Base-by-base conservation (phyloP, 2,113 vertebrate species). In the Albula goreensis region DNA sequence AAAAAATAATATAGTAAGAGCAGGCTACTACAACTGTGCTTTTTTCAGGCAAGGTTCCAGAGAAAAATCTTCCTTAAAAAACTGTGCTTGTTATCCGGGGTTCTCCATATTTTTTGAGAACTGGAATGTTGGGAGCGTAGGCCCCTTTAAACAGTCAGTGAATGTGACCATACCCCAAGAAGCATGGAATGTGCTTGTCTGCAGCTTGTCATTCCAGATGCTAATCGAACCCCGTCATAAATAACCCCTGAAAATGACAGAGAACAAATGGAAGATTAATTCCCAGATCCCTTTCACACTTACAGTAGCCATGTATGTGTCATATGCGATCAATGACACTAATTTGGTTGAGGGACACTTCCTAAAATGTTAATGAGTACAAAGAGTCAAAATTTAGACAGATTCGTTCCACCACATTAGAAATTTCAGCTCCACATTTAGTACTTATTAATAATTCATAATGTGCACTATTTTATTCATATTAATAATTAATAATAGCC, bases 71-170 rank as follows among this genome's bases (percentile, higher is more conserved):
- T 50, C 17, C 78, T 78, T 63, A 81, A 70, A 66, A 82, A 52
- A 74, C 15, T 22, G 0, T 13, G 51, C 5, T n/a, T 66, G 57
- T 86, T 87, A 89, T 81, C 12, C 19, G 31, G 81, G 79, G 57
- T 77, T 85, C 60, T 80, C 52, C 85, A 78, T 83, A 57, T 83
- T 78, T 86, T 63, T 89, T 4, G 91, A 88, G 85, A 87, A 77
- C 63, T 89, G 93, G 87, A 90, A 88, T 94, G 66, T 83, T 50
- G 93, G 93, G 93, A 93, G 93, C 93, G 91, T 87, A 87, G 87
- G 92, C 87, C 74, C 88, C 17, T 81, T 86, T 87, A 89, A 91
- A 93, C 90, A 88, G 85, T 94, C 91, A 92, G 74, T 91, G 89
- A 85, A 79, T 89, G 86, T 10, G 85, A 89, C 87, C 89, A 90